Evolutionary conservation across 2,888 invertebrate genomes (phyloP).

Genomic region (Eristalis arbustorum): DNA sequence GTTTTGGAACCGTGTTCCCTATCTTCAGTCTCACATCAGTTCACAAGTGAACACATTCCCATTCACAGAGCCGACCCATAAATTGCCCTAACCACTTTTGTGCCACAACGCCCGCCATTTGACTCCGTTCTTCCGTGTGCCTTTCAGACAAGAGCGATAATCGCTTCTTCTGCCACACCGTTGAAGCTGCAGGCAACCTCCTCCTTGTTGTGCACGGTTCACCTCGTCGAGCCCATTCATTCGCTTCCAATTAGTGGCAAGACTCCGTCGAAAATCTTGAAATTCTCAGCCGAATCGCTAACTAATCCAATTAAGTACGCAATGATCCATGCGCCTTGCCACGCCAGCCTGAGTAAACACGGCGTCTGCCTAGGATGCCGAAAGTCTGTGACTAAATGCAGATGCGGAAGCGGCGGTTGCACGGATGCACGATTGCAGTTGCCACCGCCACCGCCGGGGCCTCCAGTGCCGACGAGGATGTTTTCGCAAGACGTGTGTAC

Average conservation of each 20-base stretch:
- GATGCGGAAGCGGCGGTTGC: neutral
- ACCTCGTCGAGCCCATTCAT: neutral
- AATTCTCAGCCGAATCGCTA: neutral
- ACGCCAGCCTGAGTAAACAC: neutral
- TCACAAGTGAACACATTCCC: no score
- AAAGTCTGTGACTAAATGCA: neutral
- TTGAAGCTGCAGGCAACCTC: no score
- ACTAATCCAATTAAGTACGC: conserved; percentile 12
- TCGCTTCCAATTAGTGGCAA: neutral
- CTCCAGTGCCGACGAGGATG: neutral
- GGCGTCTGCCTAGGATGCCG: neutral
- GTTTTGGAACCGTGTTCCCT: no score
- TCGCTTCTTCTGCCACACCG: no score
- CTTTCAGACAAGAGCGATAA: no score
- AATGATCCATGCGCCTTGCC: conserved; percentile 10
- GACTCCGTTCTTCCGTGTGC: no score
- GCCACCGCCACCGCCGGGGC: neutral
- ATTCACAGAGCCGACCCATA: no score
- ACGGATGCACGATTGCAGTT: no score
- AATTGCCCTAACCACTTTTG: no score
- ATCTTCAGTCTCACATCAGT: no score
- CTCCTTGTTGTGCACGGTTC: neutral
- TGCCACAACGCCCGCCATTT: no score
- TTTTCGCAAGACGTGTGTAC: neutral
- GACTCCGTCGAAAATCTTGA: neutral